Conservation (phyloP, 2,888 invertebrate genomes). For the Allacma fusca region DNA sequence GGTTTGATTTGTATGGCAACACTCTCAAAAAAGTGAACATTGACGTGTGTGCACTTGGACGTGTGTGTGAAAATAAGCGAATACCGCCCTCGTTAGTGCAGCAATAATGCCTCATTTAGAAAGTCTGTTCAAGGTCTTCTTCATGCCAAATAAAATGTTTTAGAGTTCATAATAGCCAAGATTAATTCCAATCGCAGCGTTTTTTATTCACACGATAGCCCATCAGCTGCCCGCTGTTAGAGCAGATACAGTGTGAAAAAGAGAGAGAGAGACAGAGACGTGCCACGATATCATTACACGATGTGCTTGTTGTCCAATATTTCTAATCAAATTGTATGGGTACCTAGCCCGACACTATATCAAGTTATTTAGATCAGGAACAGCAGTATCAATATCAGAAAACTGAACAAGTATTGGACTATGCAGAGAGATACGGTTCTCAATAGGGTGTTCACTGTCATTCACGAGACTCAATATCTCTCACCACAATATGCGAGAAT, state of each 20-base stretch:
- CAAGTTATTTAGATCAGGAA: neutral
- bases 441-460: neutral
- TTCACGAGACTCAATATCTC: neutral
- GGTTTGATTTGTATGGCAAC: slow-evolving; percentile 22
- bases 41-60: slow-evolving; percentile 24
- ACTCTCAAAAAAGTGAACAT: slow-evolving; percentile 25
- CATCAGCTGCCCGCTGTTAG: slow-evolving; percentile 31
- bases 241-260: neutral
- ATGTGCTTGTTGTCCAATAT: neutral
- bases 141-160: slow-evolving; percentile 37
- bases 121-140: slow-evolving; percentile 38
- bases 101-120: slow-evolving; percentile 42
- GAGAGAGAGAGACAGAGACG: neutral
- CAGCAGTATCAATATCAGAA: neutral
- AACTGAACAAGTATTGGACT: neutral
- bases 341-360: neutral
- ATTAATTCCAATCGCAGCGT: slow-evolving; percentile 22
- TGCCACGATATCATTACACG: slow-evolving; percentile 15
- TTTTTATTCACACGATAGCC: neutral
- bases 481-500: too few relatives aligned
- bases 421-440: neutral
- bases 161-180: slow-evolving; percentile 27
- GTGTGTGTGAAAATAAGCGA: slow-evolving; percentile 21
- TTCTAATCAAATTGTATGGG: neutral
- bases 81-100: slow-evolving; percentile 37